Conservation (phyloP, 2,797 vertebrate genomes). For the Leptoclinus maculatus region DNA sequence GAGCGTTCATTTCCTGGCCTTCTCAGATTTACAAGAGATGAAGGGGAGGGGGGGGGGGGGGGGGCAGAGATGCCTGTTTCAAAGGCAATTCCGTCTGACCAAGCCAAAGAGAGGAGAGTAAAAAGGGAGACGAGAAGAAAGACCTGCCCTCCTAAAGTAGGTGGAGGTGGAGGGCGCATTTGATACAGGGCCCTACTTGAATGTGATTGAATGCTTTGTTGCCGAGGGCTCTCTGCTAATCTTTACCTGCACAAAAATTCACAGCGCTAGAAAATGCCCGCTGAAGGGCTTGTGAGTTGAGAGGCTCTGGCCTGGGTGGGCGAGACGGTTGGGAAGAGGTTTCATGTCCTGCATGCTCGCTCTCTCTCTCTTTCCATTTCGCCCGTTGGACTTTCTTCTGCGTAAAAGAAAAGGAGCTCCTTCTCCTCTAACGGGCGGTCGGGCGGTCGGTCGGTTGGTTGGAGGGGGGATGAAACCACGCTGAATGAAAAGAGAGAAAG, state of each 20-base stretch:
- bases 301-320: conserved; percentile 76
- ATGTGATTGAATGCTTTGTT: conserved; percentile 93
- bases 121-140: conserved; percentile 87
- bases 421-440: conserved; percentile 82
- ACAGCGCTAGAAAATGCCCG: conserved; percentile 73
- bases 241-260: conserved; percentile 90
- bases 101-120: conserved; percentile 83
- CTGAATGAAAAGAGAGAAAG: conserved; percentile 38
- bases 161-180: conserved; percentile 91
- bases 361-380: conserved; percentile 31
- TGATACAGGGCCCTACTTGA: conserved; percentile 91
- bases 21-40: conserved; percentile 95
- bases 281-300: conserved; percentile 80
- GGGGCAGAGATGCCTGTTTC: conserved; percentile 91
- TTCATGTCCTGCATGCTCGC: conserved; percentile 53
- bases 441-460: not conserved
- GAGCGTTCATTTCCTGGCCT: conserved; percentile 97
- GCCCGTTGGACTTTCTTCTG: conserved; percentile 55
- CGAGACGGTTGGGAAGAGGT: conserved; percentile 57
- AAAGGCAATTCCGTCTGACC: conserved; percentile 91
- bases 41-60: conserved; percentile 47
- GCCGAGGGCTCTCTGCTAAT: conserved; percentile 89
- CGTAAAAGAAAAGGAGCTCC: conserved; percentile 57
- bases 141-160: conserved; percentile 84
- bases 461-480: conserved; percentile 38